Evolutionary conservation across 2,113 vertebrate genomes (phyloP), one percentile per base, ranked within the genome.

Genomic region (Delphinapterus leucas): DNA sequence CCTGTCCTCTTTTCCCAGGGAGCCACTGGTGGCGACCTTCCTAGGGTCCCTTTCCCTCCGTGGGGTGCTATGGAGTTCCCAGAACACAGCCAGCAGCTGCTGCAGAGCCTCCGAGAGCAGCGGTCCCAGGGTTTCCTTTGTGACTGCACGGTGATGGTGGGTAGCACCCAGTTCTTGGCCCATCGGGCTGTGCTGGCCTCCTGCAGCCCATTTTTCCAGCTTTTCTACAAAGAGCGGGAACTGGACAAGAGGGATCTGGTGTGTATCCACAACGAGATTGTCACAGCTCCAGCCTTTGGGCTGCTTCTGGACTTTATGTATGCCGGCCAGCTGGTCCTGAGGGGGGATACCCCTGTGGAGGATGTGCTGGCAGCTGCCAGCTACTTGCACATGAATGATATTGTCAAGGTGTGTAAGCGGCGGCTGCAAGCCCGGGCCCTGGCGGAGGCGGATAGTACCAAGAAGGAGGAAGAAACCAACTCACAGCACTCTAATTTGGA

Each of bases 351-450:
- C 0, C 99, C 99, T 0, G 98, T 99, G 21, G 99, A 99, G 96
- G 99, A 99, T 28, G 98, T 99, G n/a, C 97, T 99, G 86, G 99
- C 99, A 0, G 99, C 99, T 1, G 99, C 99, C 67, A 99, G 99
- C 83, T 99, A 99, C 98, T 98, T 99, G 96, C 99, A 99, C 98
- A 99, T 99, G 99, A 99, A 99, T 33, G 99, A 99, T 92, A 99
- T 99, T 25, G 99, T 99, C 20, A 99, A 99, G 96, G 99, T 99
- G 53, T 99, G 99, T 95, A 99, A 99, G 98, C 99, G 98, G 77
- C 98, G 99, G 23, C 98, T 99, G 63, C 99, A 99, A 93, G 99
- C 99, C 26, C 98, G 99, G 53, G 99, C 98, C 5, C 96, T 99
- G 93, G 98, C 99, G 0, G 99, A 99, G 92, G 99, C 99, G 0